These are phyloP conservation scores for Danionella dracula DNA, from an alignment of 2,797 vertebrate genomes.

Conservation along the genomic window DNA sequence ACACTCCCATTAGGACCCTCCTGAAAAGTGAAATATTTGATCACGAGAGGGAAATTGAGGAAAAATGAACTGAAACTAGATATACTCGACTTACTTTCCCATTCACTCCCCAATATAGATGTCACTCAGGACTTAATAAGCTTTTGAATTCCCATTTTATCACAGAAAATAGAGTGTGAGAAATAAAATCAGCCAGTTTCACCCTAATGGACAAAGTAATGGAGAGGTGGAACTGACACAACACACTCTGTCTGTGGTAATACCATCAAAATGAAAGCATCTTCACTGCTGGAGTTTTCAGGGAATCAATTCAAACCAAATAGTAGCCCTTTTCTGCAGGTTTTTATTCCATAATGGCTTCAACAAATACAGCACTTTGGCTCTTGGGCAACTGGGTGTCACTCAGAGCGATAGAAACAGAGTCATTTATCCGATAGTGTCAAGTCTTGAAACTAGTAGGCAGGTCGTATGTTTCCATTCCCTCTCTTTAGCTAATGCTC, in stretches of 20 bases:
- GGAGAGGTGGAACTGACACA: constrained; percentile 89
- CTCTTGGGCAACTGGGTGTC: constrained; percentile 67
- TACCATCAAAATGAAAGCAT: constrained; percentile 83
- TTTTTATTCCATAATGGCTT: constrained; percentile 78
- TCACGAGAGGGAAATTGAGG: constrained; percentile 78
- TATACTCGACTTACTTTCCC: constrained; percentile 80
- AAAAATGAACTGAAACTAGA: constrained; percentile 83
- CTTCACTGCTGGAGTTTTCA: constrained; percentile 80
- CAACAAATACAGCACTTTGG: constrained; percentile 79
- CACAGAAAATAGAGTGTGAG: constrained; percentile 81
- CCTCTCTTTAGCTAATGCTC: constrained; percentile 72
- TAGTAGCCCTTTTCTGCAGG: constrained; percentile 72
- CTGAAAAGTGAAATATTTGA: constrained; percentile 84
- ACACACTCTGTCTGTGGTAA: constrained; percentile 80
- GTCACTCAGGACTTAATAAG: constrained; percentile 85
- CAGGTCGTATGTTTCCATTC: constrained; percentile 54
- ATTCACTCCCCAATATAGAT: constrained; percentile 68
- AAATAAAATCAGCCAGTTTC: constrained; percentile 81
- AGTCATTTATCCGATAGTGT: constrained; percentile 69
- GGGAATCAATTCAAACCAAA: constrained; percentile 83
- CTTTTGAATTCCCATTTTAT: constrained; percentile 83
- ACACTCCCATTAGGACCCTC: constrained; percentile 79
- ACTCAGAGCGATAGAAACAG: constrained; percentile 72
- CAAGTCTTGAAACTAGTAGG: constrained; percentile 50
- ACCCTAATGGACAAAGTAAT: constrained; percentile 84